A percentile compares a stretch with the other conserved stretches of the same genome.
Conservation (phyloP, 2,888 invertebrate genomes). For the Tetranychus piercei region DNA sequence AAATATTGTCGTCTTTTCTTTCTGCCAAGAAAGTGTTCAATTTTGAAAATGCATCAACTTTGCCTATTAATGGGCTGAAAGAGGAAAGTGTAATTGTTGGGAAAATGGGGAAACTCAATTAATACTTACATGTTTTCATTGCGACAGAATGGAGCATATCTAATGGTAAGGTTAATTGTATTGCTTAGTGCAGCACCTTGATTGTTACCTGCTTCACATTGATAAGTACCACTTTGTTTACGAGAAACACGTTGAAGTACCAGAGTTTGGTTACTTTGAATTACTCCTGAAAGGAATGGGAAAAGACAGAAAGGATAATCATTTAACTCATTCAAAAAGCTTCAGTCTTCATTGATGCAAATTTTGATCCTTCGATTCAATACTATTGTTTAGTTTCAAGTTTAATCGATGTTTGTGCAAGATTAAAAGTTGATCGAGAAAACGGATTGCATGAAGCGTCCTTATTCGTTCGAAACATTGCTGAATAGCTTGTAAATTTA, state of each 20-base stretch:
- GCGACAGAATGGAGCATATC: conserved; percentile 22
- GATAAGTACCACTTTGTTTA: conserved; percentile 21
- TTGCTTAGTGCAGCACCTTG: conserved; percentile 21
- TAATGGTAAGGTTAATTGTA: conserved; percentile 19
- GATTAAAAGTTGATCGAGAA: too few relatives aligned
- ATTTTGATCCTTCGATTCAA: too few relatives aligned
- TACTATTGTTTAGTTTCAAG: too few relatives aligned
- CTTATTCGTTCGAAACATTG: too few relatives aligned
- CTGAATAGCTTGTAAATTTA: too few relatives aligned
- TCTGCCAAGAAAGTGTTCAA: too few relatives aligned
- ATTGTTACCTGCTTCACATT: conserved; percentile 22
- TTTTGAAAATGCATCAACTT: not conserved
- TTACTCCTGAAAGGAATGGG: conserved; percentile 15
- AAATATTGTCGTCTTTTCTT: too few relatives aligned
- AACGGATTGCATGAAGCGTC: too few relatives aligned
- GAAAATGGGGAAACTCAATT: not conserved
- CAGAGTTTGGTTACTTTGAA: conserved; percentile 22
- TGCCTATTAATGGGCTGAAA: not conserved
- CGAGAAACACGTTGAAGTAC: conserved; percentile 21
- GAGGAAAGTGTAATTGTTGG: not conserved
- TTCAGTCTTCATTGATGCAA: too few relatives aligned
- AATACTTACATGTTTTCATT: conserved; percentile 18
- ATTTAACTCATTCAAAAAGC: too few relatives aligned
- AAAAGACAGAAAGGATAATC: not conserved
- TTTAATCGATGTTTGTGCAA: too few relatives aligned